Base-by-base conservation (phyloP, 2,888 invertebrate species). In the Antheraea yamamai region DNA sequence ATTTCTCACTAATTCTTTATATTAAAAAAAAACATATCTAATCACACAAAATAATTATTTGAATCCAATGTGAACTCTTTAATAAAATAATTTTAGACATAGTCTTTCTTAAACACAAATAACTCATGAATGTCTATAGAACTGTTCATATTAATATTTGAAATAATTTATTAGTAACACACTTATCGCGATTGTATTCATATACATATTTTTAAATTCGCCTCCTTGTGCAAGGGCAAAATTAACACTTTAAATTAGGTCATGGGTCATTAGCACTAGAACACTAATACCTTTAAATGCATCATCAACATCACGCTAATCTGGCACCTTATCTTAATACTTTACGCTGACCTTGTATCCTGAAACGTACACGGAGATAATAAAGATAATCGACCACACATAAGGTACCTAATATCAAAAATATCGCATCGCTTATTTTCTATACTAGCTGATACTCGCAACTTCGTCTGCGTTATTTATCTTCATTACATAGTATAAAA, bases 241-340 rank as follows among this genome's bases (percentile, higher is more conserved):
- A 39, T 70, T 70, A 70, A 70, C 39, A 39, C 39, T 70, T n/a
- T 70, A 70, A 70, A 70, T 70, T 35, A 39, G 75, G 70, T 70
- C 78, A 76, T 76, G 78, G 85, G 86, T 84, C 85, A 81, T 79
- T 79, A 81, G 79, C 81, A 80, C 80, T 78, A 73, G 74, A 76
- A 75, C 74, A 76, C 81, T 86, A 85, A 88, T 86, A 82, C 78
- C 74, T 76, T 79, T 87, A 85, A 88, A 87, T 87, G 83, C 81
- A 79, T 81, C 81, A 79, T 81, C 84, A 82, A 78, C 78, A 77
- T 75, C 78, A 74, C 78, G 76, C 84, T 86, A 85, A 87, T 84
- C 83, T 76, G 30, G 73, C 77, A 78, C 80, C 79, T 83, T 85
- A 85, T 86, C 84, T 84, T 83, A 84, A 84, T 84, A 70, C 39